Evolutionary conservation across 1,140 invertebrate genomes (phyloP).

Genomic region (Solen grandis): DNA sequence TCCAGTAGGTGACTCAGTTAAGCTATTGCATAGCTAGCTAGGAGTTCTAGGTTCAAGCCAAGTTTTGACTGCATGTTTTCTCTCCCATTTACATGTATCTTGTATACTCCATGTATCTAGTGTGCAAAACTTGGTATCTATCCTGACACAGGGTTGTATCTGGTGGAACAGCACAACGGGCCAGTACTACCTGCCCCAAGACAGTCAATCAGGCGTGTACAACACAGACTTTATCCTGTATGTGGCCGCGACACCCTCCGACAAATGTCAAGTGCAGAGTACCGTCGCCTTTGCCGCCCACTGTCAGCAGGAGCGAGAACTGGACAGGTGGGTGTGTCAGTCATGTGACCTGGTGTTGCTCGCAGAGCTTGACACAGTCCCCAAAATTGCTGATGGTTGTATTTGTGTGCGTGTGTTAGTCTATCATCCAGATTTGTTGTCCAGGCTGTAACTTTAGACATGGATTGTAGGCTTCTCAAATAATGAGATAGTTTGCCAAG

Average conservation of each 20-base stretch:
- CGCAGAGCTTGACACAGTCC: no score
- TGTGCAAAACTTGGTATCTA: no score
- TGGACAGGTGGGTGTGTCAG: constrained; percentile 88
- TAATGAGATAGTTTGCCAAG: no score
- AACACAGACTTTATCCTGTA: constrained; percentile 98
- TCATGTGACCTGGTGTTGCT: neutral
- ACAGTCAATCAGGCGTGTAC: constrained; percentile 86
- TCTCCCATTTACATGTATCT: no score
- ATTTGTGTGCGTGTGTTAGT: neutral
- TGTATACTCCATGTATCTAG: no score
- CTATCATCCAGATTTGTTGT: neutral
- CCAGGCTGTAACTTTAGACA: neutral
- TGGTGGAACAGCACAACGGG: constrained; percentile 54
- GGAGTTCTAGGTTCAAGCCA: no score
- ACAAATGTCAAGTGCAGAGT: constrained; percentile 89
- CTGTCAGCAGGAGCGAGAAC: constrained; percentile 96
- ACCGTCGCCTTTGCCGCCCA: constrained; percentile 99
- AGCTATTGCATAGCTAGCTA: no score
- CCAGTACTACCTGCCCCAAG: constrained; percentile 20
- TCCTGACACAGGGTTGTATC: constrained; percentile 71
- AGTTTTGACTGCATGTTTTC: no score
- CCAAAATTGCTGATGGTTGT: neutral
- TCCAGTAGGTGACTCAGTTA: no score
- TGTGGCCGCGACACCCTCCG: constrained; percentile 95
- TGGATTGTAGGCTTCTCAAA: neutral